Evolutionary conservation across 1,140 invertebrate species (phyloP), one percentile per base, ranked within the genome.

Genomic region (Drosophila nebulosa): DNA sequence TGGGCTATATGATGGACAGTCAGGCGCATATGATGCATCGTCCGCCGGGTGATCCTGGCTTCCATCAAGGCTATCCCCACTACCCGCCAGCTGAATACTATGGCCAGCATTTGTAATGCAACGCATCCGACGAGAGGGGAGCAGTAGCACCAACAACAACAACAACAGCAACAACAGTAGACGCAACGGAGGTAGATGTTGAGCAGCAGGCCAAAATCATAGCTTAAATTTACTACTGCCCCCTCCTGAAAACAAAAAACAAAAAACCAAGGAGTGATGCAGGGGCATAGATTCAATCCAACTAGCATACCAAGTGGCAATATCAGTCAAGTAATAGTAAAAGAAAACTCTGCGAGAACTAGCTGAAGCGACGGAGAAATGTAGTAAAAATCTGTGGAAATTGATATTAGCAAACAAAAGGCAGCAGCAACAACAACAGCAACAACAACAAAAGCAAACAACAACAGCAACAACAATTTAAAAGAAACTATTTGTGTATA

Each of bases 1-100:
- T 98, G 96, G 96, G 97, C 85, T 98, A 98, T 94, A 98, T 98
- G 96, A 97, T 98, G 97, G 97, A 98, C 93, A 96, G 97, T 84
- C 96, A 97, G 93, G 94, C 95, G 90, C 96, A 96, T 91, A 97
- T 98, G 96, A 98, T 98, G 96, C 97, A 97, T 93, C 95, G 97
- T 93, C 96, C 97, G 89, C 96, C 97, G 78, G 96, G 96, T 89
- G 96, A 97, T 93, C 95, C 96, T 58, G 94, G 95, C 93, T 97
- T 97, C 94, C 96, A 97, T 93, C 96, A 97, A 93, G 96, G 97
- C 91, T 97, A 97, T 93, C 94, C 94, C 85, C 96, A 97, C 92
- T 97, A 97, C 93, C 95, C 96, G 75, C 95, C 95, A 72, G 96
- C 96, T 69, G 96, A 97, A 92, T 97, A 97, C 93, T 97, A 97